phyloP scores from a whole-genome alignment of 2,113 vertebrate species.

The Hydrolagus affinis region DNA sequence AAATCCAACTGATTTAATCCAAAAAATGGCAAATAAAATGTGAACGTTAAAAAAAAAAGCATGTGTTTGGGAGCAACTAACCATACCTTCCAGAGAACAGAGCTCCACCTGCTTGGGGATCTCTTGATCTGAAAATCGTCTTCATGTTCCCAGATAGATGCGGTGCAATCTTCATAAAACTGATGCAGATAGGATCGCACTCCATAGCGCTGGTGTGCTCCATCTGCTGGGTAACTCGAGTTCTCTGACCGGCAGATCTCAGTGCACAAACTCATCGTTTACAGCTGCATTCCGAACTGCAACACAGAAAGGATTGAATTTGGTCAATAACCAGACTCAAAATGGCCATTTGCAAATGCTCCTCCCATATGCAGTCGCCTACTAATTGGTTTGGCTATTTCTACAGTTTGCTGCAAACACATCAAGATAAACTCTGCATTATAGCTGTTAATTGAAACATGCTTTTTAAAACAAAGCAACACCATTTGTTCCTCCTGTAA shows the following conservation, averaged over 20 bases:
- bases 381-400: neutral
- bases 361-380: neutral
- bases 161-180: slow-evolving; percentile 98
- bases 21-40: no score
- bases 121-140: slow-evolving; percentile 98
- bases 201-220: slow-evolving; percentile 76
- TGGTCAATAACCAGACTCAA: neutral
- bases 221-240: slow-evolving; percentile 51
- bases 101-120: slow-evolving; percentile 91
- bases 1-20: no score
- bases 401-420: neutral
- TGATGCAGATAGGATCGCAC: slow-evolving; percentile 97
- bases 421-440: neutral
- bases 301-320: neutral
- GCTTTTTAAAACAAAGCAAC: neutral
- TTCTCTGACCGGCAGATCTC: slow-evolving; percentile 72
- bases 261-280: slow-evolving; percentile 86
- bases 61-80: neutral
- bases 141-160: slow-evolving; percentile 93
- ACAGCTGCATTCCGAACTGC: slow-evolving; percentile 51
- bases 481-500: neutral
- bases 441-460: no score
- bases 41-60: no score
- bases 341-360: neutral
- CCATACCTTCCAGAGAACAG: slow-evolving; percentile 90